Base-by-base conservation (phyloP, 2,888 invertebrate species). In the Sinotaia quadrata region DNA sequence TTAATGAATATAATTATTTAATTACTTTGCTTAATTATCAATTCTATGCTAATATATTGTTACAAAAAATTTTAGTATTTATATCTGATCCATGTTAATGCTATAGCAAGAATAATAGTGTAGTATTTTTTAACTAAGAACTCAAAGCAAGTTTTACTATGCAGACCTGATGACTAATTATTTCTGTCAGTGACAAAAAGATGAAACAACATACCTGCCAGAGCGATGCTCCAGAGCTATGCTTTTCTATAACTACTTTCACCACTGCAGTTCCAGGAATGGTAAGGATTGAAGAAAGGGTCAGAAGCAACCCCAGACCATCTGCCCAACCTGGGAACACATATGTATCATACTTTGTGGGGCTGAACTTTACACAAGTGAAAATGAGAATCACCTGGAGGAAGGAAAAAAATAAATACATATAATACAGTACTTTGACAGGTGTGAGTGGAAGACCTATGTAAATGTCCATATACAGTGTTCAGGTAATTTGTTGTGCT, bases 371-470 rank as follows among this genome's bases (percentile, higher is more conserved):
- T 5, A 90, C 86, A 89, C 94, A 92, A 65, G 93, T 92, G 86
- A 94, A 94, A 8, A 91, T 88, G 72, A 95, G 91, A 60, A 95
- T 92, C 36, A 89, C 91, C 94, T 94, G 88, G n/a, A 89, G 8
- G 2, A 15, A 24, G n/a, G 4, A 54, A 29, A 29, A n/a, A 54
- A 27, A 8, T 4, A 54, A 15, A 15, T 41, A 41, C 44, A 41
- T 41, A 15, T 41, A 41, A 41, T 41, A 41, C 12, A 41, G 44
- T 41, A 41, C 12, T 41, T 15, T 41, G 12, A 41, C 12, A 15
- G 15, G 12, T 15, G 15, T 41, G 44, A 41, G 44, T 15, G 12
- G 44, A 15, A 41, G 15, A 15, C 15, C 12, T 15, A 41, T 15
- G 15, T 15, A 41, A 41, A 12, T 12, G 12, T 41, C n/a, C n/a